These are phyloP conservation scores for Gadopsis marmoratus DNA, from an alignment of 2,797 vertebrate species.

Conservation along the genomic window DNA sequence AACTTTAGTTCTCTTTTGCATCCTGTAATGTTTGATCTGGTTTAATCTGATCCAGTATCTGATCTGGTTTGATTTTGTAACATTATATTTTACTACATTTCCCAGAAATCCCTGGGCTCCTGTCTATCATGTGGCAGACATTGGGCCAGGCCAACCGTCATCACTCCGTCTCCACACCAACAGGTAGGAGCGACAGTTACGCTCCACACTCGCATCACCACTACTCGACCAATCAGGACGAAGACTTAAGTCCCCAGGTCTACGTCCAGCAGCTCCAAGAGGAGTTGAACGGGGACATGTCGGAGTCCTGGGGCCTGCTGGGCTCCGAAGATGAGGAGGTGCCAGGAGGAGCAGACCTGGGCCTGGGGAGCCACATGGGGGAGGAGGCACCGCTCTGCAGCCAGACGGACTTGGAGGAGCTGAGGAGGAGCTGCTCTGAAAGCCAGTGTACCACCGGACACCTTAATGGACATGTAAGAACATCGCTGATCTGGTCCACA, in stretches of 20 bases:
- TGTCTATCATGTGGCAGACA: constrained; percentile 78
- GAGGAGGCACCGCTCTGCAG: constrained; percentile 60
- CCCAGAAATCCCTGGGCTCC: constrained; percentile 74
- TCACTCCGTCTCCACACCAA: constrained; percentile 30
- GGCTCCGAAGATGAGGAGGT: constrained; percentile 41
- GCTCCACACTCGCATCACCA: constrained; percentile 28
- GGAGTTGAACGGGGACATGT: constrained; percentile 47
- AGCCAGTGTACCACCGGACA: constrained; percentile 42
- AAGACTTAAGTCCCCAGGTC: constrained; percentile 55
- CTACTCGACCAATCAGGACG: constrained; percentile 28
- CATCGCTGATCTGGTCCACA: neutral
- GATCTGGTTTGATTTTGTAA: neutral
- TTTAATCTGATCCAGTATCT: neutral
- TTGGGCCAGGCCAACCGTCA: constrained; percentile 59
- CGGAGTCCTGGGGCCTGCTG: constrained; percentile 43
- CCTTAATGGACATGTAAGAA: constrained; percentile 33
- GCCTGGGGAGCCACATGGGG: constrained; percentile 54
- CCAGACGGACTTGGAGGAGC: constrained; percentile 60
- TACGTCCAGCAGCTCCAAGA: constrained; percentile 42
- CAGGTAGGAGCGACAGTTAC: constrained; percentile 29
- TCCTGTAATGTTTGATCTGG: neutral
- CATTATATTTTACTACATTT: constrained; percentile 8
- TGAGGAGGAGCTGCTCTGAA: constrained; percentile 59
- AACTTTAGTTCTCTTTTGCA: neutral
- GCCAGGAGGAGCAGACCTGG: constrained; percentile 33